Percentiles rank a stretch among this genome's conserved stretches.
phyloP scores from a whole-genome alignment of 2,888 invertebrate species.

The Clitarchus hookeri region DNA sequence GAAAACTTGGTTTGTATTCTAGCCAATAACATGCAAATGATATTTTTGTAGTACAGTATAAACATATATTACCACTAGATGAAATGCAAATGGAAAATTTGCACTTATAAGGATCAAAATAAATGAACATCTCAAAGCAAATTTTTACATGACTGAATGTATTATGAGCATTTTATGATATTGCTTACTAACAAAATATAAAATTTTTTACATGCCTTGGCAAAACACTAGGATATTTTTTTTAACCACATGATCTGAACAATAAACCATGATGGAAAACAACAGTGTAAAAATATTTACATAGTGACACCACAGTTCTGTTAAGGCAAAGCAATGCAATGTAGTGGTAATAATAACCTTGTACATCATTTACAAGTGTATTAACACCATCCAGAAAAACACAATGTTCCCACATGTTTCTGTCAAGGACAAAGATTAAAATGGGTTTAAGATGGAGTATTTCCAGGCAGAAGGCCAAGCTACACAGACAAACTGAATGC shows the following conservation, averaged over 20 bases:
- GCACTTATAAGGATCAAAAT: too few relatives aligned
- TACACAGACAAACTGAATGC: too few relatives aligned
- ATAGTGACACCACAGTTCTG: neutral
- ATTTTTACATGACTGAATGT: neutral
- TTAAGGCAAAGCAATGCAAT: conserved; percentile 5
- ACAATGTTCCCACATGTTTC: neutral
- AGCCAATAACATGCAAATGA: too few relatives aligned
- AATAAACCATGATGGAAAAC: neutral
- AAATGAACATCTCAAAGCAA: too few relatives aligned
- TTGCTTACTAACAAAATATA: neutral
- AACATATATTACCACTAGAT: too few relatives aligned
- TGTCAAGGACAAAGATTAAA: too few relatives aligned
- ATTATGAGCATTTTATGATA: neutral
- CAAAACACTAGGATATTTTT: neutral
- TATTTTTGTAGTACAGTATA: too few relatives aligned
- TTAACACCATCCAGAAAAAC: neutral
- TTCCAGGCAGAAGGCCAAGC: too few relatives aligned
- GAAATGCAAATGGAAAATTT: too few relatives aligned
- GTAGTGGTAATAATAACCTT: neutral
- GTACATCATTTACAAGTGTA: neutral
- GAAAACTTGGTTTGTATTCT: too few relatives aligned
- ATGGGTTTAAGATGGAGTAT: too few relatives aligned
- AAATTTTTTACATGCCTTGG: neutral
- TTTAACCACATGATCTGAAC: conserved; percentile 2
- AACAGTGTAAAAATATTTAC: conserved; percentile 3